Evolutionary conservation across 2,113 vertebrate species (phyloP).

Genomic region (Ginglymostoma cirratum): DNA sequence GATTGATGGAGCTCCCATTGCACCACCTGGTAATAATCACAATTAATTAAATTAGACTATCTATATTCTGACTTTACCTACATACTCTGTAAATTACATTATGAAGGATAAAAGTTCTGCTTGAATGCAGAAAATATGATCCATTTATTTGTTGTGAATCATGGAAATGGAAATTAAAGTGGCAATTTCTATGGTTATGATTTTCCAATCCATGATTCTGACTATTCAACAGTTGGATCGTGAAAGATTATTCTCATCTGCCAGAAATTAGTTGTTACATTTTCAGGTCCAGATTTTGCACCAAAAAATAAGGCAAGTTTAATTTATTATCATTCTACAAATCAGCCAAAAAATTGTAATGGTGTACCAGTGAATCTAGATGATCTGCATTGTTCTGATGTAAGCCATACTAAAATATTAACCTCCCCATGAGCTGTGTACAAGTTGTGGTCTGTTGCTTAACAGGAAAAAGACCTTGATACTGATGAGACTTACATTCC

Average conservation of each 20-base stretch:
- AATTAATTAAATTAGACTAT: conserved; percentile 10
- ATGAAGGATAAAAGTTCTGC: neutral
- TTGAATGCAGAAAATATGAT: neutral
- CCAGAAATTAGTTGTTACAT: neutral
- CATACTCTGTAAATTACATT: neutral
- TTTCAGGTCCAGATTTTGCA: neutral
- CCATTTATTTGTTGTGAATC: neutral
- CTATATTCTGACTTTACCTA: neutral
- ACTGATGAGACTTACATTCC: neutral
- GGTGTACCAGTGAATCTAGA: neutral
- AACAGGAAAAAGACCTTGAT: neutral
- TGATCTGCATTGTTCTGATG: neutral
- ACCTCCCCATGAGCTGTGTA: neutral
- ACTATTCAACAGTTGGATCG: neutral
- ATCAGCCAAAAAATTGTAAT: neutral
- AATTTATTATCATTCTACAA: neutral
- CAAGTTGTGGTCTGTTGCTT: neutral
- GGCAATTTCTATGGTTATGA: neutral
- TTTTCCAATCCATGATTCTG: neutral
- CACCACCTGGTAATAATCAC: neutral
- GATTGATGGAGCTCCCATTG: neutral
- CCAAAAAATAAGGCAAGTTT: neutral
- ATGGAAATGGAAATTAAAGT: neutral
- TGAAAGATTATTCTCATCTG: neutral
- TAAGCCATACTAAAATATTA: neutral